Conservation (phyloP, 2,888 invertebrate species). For the Autographa gamma region DNA sequence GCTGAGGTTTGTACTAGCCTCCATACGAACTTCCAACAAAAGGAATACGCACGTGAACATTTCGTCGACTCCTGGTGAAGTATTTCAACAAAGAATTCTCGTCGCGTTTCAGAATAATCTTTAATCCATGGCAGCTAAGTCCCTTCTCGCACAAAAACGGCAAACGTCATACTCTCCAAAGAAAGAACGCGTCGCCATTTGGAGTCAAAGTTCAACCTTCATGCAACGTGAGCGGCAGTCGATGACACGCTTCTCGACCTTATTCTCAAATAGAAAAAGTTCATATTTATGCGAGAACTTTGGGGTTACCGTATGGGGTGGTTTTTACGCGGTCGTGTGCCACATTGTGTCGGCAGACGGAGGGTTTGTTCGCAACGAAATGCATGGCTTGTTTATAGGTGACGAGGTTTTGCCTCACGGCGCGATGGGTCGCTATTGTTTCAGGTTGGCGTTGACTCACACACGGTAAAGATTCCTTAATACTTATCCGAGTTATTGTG, state of each 20-base stretch:
- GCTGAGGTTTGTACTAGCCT: conserved; percentile 63
- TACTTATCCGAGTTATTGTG: conserved; percentile 10
- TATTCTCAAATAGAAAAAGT: conserved; percentile 61
- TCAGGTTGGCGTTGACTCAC: conserved; percentile 54
- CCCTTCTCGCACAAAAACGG: conserved; percentile 53
- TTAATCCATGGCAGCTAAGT: conserved; percentile 53
- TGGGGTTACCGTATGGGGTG: conserved; percentile 59
- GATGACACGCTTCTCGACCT: conserved; percentile 55
- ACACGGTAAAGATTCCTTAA: conserved; percentile 35
- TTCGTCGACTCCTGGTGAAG: conserved; percentile 69
- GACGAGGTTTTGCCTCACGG: conserved; percentile 71
- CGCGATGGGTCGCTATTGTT: conserved; percentile 62
- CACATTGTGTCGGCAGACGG: conserved; percentile 69
- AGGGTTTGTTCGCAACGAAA: conserved; percentile 64
- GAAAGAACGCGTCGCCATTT: conserved; percentile 67
- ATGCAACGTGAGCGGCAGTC: conserved; percentile 61
- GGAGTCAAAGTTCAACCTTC: conserved; percentile 80
- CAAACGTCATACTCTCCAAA: conserved; percentile 61
- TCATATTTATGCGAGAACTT: conserved; percentile 55
- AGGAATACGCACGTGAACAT: conserved; percentile 75
- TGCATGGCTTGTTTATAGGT: conserved; percentile 75
- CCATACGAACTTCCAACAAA: conserved; percentile 70
- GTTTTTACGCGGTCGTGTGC: conserved; percentile 74
- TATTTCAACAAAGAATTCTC: conserved; percentile 65
- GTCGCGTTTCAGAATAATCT: conserved; percentile 56